Percentiles rank a stretch among this genome's conserved stretches.
Conservation (phyloP, 1,140 invertebrate genomes). For the Brachionus sp. region DNA sequence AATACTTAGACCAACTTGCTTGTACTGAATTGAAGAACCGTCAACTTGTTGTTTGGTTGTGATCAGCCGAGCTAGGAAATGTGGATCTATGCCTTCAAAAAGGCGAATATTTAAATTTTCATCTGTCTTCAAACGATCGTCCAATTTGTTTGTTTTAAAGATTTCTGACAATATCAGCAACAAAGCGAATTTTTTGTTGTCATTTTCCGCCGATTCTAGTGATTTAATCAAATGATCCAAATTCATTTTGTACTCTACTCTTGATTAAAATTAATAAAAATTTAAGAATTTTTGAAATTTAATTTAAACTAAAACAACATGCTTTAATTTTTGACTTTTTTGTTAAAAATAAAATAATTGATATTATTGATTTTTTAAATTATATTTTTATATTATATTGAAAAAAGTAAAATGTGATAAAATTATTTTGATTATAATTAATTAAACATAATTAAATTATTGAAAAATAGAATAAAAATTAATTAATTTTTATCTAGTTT, state of each 20-base stretch:
- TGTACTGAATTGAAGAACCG: constrained; percentile 17
- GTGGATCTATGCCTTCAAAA: constrained; percentile 16
- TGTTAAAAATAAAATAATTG: background rate
- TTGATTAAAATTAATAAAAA: background rate
- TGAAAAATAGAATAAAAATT: too few species aligned
- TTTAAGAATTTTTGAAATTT: too few species aligned
- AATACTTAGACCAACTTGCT: constrained; percentile 27
- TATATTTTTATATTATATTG: too few species aligned
- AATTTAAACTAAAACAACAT: background rate
- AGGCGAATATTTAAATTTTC: background rate
- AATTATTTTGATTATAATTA: too few species aligned
- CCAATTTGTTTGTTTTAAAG: constrained; percentile 22
- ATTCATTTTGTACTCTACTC: constrained; percentile 31
- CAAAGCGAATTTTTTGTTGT: constrained; percentile 40
- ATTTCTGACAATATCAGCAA: constrained; percentile 16
- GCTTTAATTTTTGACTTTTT: background rate
- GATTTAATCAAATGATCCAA: background rate
- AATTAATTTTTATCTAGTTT: too few species aligned
- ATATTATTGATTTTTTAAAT: background rate
- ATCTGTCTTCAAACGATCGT: background rate
- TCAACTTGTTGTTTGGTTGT: constrained; percentile 32
- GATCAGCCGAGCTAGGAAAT: constrained; percentile 34
- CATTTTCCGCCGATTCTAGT: constrained; percentile 10
- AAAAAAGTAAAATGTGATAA: too few species aligned
- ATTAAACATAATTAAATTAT: too few species aligned